phyloP scores from a whole-genome alignment of 2,113 vertebrate species.

The Podarcis cretensis region DNA sequence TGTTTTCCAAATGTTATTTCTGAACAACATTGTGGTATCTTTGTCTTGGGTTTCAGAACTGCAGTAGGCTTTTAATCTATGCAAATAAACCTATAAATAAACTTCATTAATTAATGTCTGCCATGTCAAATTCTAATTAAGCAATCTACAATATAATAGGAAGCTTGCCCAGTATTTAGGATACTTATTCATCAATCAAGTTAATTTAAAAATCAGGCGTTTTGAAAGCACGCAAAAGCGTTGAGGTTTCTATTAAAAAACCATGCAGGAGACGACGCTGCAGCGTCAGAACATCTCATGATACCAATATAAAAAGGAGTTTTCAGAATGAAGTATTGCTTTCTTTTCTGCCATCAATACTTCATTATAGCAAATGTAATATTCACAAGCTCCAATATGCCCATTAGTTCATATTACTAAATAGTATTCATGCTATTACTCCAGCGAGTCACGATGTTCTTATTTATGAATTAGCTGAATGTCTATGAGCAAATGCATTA shows the following conservation, averaged over 20 bases:
- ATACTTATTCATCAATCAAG: neutral
- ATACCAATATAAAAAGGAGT: fast-evolving
- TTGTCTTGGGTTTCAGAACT: neutral
- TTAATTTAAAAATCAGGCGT: neutral
- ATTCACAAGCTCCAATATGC: slow-evolving; percentile 60
- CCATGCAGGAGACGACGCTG: neutral
- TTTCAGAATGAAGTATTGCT: neutral
- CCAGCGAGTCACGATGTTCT: slow-evolving; percentile 32
- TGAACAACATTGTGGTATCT: neutral
- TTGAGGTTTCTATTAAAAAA: neutral
- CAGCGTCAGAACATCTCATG: fast-evolving
- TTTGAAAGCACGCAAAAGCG: fast-evolving
- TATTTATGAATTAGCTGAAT: slow-evolving; percentile 61
- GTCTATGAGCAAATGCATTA: slow-evolving; percentile 67
- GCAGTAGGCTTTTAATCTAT: neutral
- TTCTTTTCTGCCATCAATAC: slow-evolving; percentile 16
- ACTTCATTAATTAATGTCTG: neutral
- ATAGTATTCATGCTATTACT: slow-evolving; percentile 35
- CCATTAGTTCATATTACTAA: slow-evolving; percentile 59
- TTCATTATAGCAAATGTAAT: slow-evolving; percentile 23
- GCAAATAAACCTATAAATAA: neutral
- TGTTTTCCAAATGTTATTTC: neutral
- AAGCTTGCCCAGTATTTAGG: neutral
- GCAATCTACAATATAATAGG: fast-evolving
- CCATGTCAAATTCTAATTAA: fast-evolving